A percentile compares a stretch with the other conserved stretches of the same genome.
These are phyloP conservation scores for Antrozous pallidus DNA, from an alignment of 2,797 vertebrate genomes.

Conservation along the genomic window DNA sequence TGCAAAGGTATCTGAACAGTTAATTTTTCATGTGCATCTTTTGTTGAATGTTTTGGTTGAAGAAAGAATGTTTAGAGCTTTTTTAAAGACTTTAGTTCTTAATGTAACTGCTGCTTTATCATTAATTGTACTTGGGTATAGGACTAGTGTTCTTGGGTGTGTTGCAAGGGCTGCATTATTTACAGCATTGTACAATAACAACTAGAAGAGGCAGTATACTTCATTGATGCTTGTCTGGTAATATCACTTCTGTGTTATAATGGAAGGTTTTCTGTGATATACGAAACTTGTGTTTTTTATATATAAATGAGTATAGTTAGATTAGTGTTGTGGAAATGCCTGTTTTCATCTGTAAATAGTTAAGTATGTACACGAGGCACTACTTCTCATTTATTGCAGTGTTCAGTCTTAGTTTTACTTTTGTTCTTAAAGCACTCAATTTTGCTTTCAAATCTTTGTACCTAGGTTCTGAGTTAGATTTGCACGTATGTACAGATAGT, in stretches of 20 bases:
- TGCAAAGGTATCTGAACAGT: slow-evolving; percentile 78
- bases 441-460: no score
- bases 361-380: slow-evolving; percentile 79
- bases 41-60: slow-evolving; percentile 79
- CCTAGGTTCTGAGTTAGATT: no score
- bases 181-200: no score
- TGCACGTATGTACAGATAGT: no score
- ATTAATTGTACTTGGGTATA: slow-evolving; percentile 86
- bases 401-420: slow-evolving; percentile 82
- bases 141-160: slow-evolving; percentile 91
- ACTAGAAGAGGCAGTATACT: no score
- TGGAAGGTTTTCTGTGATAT: no score
- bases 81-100: slow-evolving; percentile 80
- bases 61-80: slow-evolving; percentile 78
- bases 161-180: no score
- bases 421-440: no score
- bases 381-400: slow-evolving; percentile 80
- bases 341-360: slow-evolving; percentile 87
- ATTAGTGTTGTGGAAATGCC: slow-evolving; percentile 87
- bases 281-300: no score
- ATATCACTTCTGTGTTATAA: no score
- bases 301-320: no score
- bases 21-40: slow-evolving; percentile 80
- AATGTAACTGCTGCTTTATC: slow-evolving; percentile 85
- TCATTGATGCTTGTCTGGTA: no score